A percentile compares a stretch with the other conserved stretches of the same genome.
phyloP scores from a whole-genome alignment of 92 coral and sea anemone genomes.

The Zoanthus sociatus region DNA sequence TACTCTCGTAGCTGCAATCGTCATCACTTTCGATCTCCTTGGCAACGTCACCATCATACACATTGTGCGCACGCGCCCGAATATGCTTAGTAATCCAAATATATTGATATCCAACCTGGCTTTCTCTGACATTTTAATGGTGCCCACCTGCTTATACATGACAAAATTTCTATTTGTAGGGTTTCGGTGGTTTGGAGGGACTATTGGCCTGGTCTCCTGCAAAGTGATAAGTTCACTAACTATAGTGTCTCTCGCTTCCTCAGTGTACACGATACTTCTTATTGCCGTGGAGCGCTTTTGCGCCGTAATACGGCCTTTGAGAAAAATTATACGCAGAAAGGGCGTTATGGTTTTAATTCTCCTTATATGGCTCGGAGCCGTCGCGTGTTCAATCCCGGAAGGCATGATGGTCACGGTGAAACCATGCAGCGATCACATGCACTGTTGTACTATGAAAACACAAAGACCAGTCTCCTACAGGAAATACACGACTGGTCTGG shows the following conservation, averaged over 20 bases:
- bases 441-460: constrained; percentile 50
- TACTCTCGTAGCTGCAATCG: constrained; percentile 59
- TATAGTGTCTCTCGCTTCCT: constrained; percentile 63
- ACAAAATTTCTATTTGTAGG: constrained; percentile 64
- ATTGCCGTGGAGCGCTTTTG: constrained; percentile 81
- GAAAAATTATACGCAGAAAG: constrained; percentile 45
- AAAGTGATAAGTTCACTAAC: constrained; percentile 60
- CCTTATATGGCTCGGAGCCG: constrained; percentile 65
- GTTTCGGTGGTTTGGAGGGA: constrained; percentile 80
- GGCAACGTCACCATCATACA: constrained; percentile 78
- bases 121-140: constrained; percentile 80
- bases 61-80: constrained; percentile 76
- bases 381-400: constrained; percentile 70
- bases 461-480: constrained; percentile 58
- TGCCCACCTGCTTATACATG: constrained; percentile 67
- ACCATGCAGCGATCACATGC: constrained; percentile 13
- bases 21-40: constrained; percentile 63
- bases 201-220: constrained; percentile 73
- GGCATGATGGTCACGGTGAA: constrained; percentile 59
- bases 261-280: constrained; percentile 72
- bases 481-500: constrained; percentile 55
- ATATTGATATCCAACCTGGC: constrained; percentile 78
- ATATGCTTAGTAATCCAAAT: constrained; percentile 73
- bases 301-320: constrained; percentile 72
- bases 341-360: constrained; percentile 40